Evolutionary conservation across 2,888 invertebrate genomes (phyloP).

Genomic region (Desoria tigrina): DNA sequence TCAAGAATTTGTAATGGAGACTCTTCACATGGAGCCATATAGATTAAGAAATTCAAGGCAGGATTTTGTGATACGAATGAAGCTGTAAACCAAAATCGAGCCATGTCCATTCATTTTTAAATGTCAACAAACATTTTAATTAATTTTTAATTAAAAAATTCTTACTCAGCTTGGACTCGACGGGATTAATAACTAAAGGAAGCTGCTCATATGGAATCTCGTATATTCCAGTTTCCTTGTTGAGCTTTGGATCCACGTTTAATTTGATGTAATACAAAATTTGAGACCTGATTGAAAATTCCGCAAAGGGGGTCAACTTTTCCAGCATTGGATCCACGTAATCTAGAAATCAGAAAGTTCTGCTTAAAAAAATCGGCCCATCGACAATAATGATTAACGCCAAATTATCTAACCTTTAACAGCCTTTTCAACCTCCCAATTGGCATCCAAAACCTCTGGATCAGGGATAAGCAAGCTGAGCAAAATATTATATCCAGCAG

Average conservation of each 20-base stretch:
- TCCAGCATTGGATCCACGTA: conserved; percentile 76
- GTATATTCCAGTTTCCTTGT: conserved; percentile 63
- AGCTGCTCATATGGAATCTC: conserved; percentile 70
- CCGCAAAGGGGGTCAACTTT: conserved; percentile 69
- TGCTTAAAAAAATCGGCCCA: conserved; percentile 14
- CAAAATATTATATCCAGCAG: conserved; percentile 72
- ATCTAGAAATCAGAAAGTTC: conserved; percentile 59
- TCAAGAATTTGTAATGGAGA: conserved; percentile 75
- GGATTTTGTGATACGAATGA: conserved; percentile 80
- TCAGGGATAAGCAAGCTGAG: conserved; percentile 81
- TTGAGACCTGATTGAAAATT: conserved; percentile 83
- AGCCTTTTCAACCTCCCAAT: conserved; percentile 70
- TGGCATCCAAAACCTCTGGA: conserved; percentile 69
- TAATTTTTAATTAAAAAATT: conserved; percentile 9
- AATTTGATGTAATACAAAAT: conserved; percentile 81
- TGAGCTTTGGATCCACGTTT: conserved; percentile 67
- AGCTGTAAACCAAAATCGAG: conserved; percentile 58
- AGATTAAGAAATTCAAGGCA: conserved; percentile 80
- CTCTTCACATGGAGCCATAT: conserved; percentile 72
- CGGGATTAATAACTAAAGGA: conserved; percentile 78
- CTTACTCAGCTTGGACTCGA: conserved; percentile 75
- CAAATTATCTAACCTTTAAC: conserved; percentile 65
- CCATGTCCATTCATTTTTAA: not conserved
- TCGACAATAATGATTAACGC: not conserved
- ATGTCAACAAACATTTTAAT: not conserved